phyloP scores from a whole-genome alignment of 2,888 invertebrate species.

The Ephialtes manifestator region DNA sequence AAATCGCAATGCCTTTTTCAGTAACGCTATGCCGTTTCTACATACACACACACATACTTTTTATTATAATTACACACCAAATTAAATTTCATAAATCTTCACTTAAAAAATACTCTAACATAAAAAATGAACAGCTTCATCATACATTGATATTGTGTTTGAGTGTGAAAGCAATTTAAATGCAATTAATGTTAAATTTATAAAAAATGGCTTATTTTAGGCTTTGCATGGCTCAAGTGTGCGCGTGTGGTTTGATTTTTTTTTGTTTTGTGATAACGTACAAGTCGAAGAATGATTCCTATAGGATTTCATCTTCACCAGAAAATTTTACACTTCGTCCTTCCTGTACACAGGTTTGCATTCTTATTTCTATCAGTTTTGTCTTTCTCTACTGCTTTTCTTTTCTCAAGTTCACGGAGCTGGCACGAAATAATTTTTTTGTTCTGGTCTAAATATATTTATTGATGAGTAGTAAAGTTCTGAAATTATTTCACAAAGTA shows the following conservation, averaged over 20 bases:
- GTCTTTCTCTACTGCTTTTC: constrained; percentile 10
- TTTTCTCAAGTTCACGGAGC: constrained; percentile 36
- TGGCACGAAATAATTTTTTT: constrained; percentile 42
- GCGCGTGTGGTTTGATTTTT: constrained; percentile 43
- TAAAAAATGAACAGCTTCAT: neutral
- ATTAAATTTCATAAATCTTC: neutral
- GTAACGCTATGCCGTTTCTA: constrained; percentile 37
- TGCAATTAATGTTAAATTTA: constrained; percentile 22
- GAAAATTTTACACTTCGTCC: constrained; percentile 14
- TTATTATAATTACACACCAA: neutral
- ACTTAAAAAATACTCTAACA: neutral
- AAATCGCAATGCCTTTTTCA: constrained; percentile 58
- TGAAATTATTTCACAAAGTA: neutral
- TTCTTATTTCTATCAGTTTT: constrained; percentile 39
- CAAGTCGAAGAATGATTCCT: constrained; percentile 10
- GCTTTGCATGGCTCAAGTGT: constrained; percentile 77
- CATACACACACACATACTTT: constrained; percentile 26
- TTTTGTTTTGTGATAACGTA: constrained; percentile 18
- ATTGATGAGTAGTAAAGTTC: neutral
- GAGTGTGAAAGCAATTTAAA: neutral
- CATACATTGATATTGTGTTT: neutral
- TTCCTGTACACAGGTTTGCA: constrained; percentile 55
- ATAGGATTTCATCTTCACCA: constrained; percentile 14
- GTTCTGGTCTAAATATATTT: neutral
- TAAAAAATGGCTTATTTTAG: constrained; percentile 66